Percentiles rank a stretch among this genome's conserved stretches.
phyloP scores from a whole-genome alignment of 2,888 invertebrate genomes.

The Watsonalla binaria region DNA sequence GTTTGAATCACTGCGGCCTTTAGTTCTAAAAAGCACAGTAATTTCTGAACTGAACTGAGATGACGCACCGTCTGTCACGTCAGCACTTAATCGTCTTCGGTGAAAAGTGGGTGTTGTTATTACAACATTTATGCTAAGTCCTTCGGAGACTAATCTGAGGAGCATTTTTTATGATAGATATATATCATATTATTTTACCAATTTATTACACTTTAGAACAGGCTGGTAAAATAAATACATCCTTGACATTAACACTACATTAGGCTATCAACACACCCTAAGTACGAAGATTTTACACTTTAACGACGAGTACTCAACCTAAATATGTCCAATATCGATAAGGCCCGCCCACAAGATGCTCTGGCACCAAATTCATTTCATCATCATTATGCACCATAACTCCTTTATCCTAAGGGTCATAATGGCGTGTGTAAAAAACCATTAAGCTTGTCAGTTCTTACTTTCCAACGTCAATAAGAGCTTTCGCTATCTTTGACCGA shows the following conservation, averaged over 20 bases:
- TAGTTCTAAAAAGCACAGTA: too few relatives aligned
- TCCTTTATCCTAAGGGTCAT: constrained; percentile 26
- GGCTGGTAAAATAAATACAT: not conserved
- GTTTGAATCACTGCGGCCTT: too few relatives aligned
- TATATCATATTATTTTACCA: too few relatives aligned
- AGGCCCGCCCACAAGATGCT: constrained; percentile 51
- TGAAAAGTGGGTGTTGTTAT: too few relatives aligned
- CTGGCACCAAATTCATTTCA: constrained; percentile 11
- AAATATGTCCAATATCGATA: constrained; percentile 60
- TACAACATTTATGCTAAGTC: too few relatives aligned
- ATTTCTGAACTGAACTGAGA: too few relatives aligned
- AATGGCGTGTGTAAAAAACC: constrained; percentile 17
- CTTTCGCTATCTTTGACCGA: constrained; percentile 76
- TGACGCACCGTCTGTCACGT: too few relatives aligned
- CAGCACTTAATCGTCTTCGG: too few relatives aligned
- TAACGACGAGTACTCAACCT: constrained; percentile 53
- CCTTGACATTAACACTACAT: not conserved
- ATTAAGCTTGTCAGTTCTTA: constrained; percentile 42
- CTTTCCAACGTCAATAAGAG: constrained; percentile 76
- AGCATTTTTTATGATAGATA: too few relatives aligned
- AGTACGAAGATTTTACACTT: constrained; percentile 33
- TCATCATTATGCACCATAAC: constrained; percentile 21
- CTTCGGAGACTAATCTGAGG: too few relatives aligned
- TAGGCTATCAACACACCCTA: not conserved
- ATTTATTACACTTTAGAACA: too few relatives aligned